Evolutionary conservation across 2,797 vertebrate genomes (phyloP).

Genomic region (Epinephelus awoara): DNA sequence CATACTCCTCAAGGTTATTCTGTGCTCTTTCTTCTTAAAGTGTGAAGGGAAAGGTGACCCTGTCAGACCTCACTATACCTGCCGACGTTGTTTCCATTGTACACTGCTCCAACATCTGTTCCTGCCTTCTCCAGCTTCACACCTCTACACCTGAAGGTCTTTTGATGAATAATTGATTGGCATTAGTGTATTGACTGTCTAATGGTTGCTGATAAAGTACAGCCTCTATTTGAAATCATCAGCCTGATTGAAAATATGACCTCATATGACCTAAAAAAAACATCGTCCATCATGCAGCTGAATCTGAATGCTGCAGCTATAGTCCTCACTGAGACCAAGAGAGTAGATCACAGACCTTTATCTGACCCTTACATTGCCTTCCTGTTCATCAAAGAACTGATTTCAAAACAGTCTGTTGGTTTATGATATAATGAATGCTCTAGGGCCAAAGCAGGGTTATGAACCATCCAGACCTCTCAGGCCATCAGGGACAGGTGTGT

Average conservation of each 20-base stretch:
- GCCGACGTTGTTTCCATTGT: conserved; percentile 8
- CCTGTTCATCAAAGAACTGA: no score
- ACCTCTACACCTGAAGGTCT: conserved; percentile 31
- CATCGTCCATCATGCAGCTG: no score
- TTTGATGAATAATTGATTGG: conserved; percentile 44
- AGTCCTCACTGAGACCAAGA: no score
- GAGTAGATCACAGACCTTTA: no score
- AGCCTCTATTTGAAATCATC: conserved; percentile 5
- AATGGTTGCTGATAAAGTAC: conserved; percentile 5
- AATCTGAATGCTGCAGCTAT: no score
- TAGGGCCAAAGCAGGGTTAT: no score
- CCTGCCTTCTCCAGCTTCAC: neutral
- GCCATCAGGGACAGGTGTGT: no score
- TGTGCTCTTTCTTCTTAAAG: neutral
- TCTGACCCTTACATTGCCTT: no score
- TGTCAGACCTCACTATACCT: neutral
- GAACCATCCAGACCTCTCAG: no score
- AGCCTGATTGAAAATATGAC: conserved; percentile 3
- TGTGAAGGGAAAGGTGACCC: neutral
- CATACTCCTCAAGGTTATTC: neutral
- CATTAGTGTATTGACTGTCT: conserved; percentile 4
- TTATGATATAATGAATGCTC: no score
- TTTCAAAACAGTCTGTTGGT: no score
- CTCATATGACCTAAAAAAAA: neutral
- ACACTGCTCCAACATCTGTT: conserved; percentile 33